Percentiles rank a stretch among this genome's conserved stretches.
These are phyloP conservation scores for Zosterops borbonicus DNA, from an alignment of 2,113 vertebrate species.

Conservation along the genomic window DNA sequence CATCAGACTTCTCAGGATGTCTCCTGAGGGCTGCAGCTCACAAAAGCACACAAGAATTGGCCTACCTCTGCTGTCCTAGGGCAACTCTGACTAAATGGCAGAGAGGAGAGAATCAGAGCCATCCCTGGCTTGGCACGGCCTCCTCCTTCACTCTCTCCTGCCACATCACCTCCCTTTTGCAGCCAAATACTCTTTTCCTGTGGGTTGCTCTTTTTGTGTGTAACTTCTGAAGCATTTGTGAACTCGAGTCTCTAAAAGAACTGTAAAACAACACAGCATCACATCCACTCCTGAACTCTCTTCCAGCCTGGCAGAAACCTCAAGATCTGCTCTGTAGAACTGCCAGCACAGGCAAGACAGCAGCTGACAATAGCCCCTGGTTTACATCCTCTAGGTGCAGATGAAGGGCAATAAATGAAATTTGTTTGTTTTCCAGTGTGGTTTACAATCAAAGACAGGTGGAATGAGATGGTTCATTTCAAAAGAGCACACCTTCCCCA, in stretches of 20 bases:
- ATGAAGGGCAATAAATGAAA: neutral
- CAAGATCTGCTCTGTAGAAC: neutral
- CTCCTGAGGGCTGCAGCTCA: neutral
- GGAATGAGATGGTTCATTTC: neutral
- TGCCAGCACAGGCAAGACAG: neutral
- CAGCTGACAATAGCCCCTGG: neutral
- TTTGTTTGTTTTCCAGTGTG: neutral
- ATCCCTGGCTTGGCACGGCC: neutral
- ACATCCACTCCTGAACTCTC: neutral
- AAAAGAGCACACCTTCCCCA: neutral
- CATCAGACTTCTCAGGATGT: neutral
- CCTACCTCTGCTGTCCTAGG: neutral
- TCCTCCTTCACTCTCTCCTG: neutral
- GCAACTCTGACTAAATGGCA: neutral
- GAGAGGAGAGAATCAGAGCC: neutral
- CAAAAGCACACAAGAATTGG: fast-evolving
- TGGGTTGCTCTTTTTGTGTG: neutral
- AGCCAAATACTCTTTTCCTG: neutral
- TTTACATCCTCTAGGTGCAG: neutral
- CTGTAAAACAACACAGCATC: neutral
- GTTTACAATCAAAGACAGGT: neutral
- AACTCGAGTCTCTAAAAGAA: neutral
- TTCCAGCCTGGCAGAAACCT: neutral
- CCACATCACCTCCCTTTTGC: neutral
- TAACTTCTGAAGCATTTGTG: neutral